These are phyloP conservation scores for Odontesthes bonariensis DNA, from an alignment of 2,113 vertebrate species.

Conservation along the genomic window DNA sequence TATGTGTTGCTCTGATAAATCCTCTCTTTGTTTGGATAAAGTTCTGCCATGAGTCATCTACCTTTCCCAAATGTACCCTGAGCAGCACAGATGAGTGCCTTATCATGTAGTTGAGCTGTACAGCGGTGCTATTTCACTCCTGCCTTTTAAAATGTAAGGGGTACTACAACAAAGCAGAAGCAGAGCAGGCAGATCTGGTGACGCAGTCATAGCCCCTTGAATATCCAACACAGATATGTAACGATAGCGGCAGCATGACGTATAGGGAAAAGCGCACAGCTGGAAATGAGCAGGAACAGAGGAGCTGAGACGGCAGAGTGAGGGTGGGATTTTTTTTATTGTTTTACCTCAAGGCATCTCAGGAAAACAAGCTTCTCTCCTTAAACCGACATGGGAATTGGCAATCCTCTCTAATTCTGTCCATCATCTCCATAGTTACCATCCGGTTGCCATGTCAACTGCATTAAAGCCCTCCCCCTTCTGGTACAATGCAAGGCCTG, in stretches of 20 bases:
- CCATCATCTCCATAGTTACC: conserved; percentile 63
- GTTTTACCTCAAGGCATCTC: conserved; percentile 24
- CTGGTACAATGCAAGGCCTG: conserved; percentile 1
- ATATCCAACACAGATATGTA: conserved; percentile 67
- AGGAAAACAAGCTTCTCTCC: conserved; percentile 26
- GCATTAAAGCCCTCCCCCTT: conserved; percentile 34
- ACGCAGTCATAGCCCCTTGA: conserved; percentile 48
- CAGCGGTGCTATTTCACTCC: conserved; percentile 18
- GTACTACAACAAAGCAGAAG: conserved; percentile 42
- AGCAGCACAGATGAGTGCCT: conserved; percentile 26
- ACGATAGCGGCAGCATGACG: conserved; percentile 69
- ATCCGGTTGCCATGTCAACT: conserved; percentile 59
- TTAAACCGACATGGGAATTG: conserved; percentile 47
- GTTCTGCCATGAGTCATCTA: conserved; percentile 7
- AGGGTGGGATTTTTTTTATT: conserved; percentile 33
- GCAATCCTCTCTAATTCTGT: conserved; percentile 63
- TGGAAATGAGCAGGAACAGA: conserved; percentile 25
- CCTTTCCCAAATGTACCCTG: conserved; percentile 13
- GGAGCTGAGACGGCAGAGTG: conserved; percentile 8
- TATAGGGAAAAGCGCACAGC: conserved; percentile 42
- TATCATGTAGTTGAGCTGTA: conserved; percentile 26
- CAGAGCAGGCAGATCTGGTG: conserved; percentile 57
- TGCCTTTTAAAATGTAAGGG: conserved; percentile 49
- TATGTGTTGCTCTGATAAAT: background rate
- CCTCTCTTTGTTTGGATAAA: conserved; percentile 1